Evolutionary conservation across 2,797 vertebrate genomes (phyloP), one percentile per base, ranked within the genome.

Genomic region (Cyclura pinguis): DNA sequence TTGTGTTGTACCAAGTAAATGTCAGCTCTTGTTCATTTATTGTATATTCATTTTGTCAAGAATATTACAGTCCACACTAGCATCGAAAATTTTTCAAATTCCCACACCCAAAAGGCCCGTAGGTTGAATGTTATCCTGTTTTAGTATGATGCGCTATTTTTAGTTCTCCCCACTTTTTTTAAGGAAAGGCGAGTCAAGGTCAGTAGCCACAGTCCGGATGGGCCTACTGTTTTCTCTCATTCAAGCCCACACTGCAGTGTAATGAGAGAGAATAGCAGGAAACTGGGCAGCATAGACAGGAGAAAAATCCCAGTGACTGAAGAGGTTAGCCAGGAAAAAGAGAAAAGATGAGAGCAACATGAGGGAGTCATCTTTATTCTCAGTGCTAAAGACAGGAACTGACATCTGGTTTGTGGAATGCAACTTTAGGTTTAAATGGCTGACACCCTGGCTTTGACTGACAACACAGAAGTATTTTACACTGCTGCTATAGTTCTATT

Each of bases 231-330:
- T 85, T 93, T 85, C 90, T 62, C 76, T 76, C 89, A 80, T 29
- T 85, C 87, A 32, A 90, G 87, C 89, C 90, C 73, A 6, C 0
- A 0, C 81, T 74, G 89, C 89, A 24, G 80, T 0, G 1, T 47
- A 74, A 77, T 94, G 88, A 91, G 86, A 94, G 94, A 96, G 95
- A 97, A 97, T 96, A 67, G 91, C 95, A 95, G 97, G 97, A 97
- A 97, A 92, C 83, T 2, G 9, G 77, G 93, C 88, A 47, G 93
- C 90, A 94, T 32, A 78, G 93, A 88, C 92, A 90, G 59, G 91
- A 90, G 89, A 91, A 93, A 87, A 93, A 91, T 91, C 86, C 88
- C 10, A 59, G 86, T 84, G 90, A 83, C 84, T 67, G 69, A 90
- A 32, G 57, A 86, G 57, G 89, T 89, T 93, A 82, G 92, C 88